A percentile compares a stretch with the other conserved stretches of the same genome.
phyloP scores from a whole-genome alignment of 2,113 vertebrate species.

The Anser brachyrhynchus region DNA sequence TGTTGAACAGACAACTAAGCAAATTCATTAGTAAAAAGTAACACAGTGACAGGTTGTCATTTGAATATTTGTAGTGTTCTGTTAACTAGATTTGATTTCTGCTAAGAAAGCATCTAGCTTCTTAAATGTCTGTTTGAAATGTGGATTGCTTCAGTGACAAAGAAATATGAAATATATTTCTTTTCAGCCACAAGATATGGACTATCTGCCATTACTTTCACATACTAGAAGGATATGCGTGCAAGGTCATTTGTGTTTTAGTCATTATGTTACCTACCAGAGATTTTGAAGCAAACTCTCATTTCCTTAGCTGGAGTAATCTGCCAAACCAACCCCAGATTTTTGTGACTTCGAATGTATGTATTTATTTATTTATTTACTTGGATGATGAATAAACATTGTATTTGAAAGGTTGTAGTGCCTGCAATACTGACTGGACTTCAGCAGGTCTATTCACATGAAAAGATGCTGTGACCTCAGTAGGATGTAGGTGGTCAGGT shows the following conservation, averaged over 20 bases:
- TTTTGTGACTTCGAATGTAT: background rate
- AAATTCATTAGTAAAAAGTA: conserved; percentile 11
- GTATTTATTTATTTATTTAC: background rate
- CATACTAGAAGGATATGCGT: background rate
- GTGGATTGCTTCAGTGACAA: background rate
- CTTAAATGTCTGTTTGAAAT: background rate
- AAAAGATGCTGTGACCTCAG: background rate
- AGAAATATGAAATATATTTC: background rate
- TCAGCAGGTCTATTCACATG: background rate
- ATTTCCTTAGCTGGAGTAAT: background rate
- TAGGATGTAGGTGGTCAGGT: background rate
- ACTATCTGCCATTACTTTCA: background rate
- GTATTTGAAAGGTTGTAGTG: background rate
- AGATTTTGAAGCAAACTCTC: background rate
- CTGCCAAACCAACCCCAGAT: background rate
- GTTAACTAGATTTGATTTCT: conserved; percentile 4
- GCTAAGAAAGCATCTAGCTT: background rate
- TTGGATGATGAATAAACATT: background rate
- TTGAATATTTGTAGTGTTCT: background rate
- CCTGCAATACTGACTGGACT: background rate
- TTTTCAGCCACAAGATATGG: background rate
- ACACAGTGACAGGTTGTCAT: background rate
- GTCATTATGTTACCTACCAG: background rate
- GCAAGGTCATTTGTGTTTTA: background rate
- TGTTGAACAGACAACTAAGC: background rate